phyloP scores from a whole-genome alignment of 2,113 vertebrate species.

The Scytalopus superciliaris region DNA sequence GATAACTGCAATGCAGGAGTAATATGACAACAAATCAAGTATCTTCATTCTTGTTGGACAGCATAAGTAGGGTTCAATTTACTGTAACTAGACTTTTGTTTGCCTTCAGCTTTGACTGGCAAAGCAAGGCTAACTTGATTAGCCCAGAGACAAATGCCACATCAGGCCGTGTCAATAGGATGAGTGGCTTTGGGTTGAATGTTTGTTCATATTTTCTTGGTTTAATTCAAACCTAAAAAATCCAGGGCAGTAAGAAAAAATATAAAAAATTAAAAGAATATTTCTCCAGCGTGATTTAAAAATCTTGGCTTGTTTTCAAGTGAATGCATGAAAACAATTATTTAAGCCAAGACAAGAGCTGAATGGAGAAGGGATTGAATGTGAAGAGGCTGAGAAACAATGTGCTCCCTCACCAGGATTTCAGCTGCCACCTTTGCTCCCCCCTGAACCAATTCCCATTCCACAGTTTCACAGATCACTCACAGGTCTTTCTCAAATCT shows the following conservation, averaged over 20 bases:
- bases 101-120: neutral
- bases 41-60: neutral
- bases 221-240: neutral
- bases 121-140: neutral
- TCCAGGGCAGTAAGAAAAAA: neutral
- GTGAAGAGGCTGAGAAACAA: neutral
- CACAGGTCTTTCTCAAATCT: neutral
- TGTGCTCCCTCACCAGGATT: neutral
- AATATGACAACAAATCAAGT: neutral
- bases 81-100: neutral
- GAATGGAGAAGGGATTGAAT: neutral
- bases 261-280: neutral
- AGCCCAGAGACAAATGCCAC: neutral
- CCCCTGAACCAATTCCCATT: neutral
- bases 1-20: neutral
- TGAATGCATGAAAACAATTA: neutral
- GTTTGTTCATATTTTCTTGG: neutral
- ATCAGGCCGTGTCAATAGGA: neutral
- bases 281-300: neutral
- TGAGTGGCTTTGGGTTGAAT: neutral
- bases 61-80: neutral
- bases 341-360: neutral
- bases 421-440: neutral
- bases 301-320: neutral
- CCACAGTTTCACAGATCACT: neutral